A percentile compares a stretch with the other conserved stretches of the same genome.
Evolutionary conservation across 2,113 vertebrate species (phyloP).

Genomic region (Megaptera novaeangliae): DNA sequence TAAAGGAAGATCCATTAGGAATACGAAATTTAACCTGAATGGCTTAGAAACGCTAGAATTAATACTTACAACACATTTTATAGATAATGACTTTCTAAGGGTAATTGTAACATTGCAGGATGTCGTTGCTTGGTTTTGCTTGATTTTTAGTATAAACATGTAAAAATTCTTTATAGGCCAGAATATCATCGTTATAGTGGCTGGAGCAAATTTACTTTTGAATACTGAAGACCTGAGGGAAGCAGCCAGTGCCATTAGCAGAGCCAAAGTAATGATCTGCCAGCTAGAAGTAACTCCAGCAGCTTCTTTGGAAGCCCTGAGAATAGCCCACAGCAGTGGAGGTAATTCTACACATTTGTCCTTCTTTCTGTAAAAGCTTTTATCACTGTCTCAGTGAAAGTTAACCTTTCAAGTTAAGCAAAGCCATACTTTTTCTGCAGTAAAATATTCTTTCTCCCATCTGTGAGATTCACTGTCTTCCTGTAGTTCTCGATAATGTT

Average conservation of each 20-base stretch:
- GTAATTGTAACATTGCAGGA: background rate
- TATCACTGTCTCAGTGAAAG: conserved; percentile 49
- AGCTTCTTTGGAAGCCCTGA: conserved; percentile 88
- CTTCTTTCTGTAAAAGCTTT: conserved; percentile 53
- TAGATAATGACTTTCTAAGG: background rate
- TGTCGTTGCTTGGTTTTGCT: conserved; percentile 1
- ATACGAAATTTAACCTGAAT: background rate
- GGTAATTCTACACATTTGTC: conserved; percentile 81
- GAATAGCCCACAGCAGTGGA: conserved; percentile 86
- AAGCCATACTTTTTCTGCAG: conserved; percentile 34
- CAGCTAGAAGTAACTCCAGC: conserved; percentile 92
- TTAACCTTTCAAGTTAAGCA: conserved; percentile 62
- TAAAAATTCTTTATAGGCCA: conserved; percentile 84
- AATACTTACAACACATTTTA: background rate
- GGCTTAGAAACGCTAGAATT: conserved; percentile 1
- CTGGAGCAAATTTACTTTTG: conserved; percentile 94
- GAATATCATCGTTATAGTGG: conserved; percentile 96
- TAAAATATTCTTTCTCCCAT: conserved; percentile 52
- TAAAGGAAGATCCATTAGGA: background rate
- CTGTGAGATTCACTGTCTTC: conserved; percentile 34
- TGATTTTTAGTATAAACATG: conserved; percentile 55
- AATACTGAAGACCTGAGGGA: conserved; percentile 85
- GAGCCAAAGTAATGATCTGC: conserved; percentile 91
- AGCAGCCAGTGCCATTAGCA: conserved; percentile 82
- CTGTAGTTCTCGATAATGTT: conserved; percentile 39